Percentiles rank a stretch among this genome's conserved stretches.
Evolutionary conservation across 2,797 vertebrate genomes (phyloP).

Genomic region (Sebastes glaucus): DNA sequence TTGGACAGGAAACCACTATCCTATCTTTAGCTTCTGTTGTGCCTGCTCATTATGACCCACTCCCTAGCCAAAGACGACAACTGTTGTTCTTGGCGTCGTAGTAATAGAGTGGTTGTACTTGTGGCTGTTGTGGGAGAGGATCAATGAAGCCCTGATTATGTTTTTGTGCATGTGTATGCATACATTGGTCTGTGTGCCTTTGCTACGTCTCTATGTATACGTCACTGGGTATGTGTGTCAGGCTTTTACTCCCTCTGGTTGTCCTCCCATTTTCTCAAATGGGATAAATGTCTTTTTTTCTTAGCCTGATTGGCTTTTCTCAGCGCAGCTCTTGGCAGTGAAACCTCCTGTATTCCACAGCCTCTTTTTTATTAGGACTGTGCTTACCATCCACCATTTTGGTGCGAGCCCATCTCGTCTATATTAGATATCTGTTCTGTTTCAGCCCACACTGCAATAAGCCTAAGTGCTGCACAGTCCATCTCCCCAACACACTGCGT

Average conservation of each 20-base stretch:
- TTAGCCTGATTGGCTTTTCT: conserved; percentile 26
- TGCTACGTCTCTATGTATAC: neutral
- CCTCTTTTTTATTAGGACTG: conserved; percentile 42
- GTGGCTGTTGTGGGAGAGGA: neutral
- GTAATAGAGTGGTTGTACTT: neutral
- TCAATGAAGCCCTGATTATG: neutral
- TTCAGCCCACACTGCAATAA: conserved; percentile 76
- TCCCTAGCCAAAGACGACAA: neutral
- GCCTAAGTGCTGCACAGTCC: conserved; percentile 76
- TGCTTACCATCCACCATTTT: conserved; percentile 67
- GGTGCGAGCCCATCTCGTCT: conserved; percentile 61
- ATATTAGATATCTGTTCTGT: conserved; percentile 70
- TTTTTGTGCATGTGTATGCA: neutral
- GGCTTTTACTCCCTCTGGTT: conserved; percentile 12
- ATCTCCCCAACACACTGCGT: conserved; percentile 67
- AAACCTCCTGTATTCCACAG: conserved; percentile 10
- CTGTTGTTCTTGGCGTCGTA: conserved; percentile 6
- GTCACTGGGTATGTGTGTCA: neutral
- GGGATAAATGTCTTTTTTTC: conserved; percentile 20
- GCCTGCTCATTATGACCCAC: neutral
- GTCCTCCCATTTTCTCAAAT: conserved; percentile 23
- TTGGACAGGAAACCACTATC: neutral
- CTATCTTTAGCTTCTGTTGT: conserved; percentile 10
- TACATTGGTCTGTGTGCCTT: neutral
- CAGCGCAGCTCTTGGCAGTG: conserved; percentile 26